phyloP scores from a whole-genome alignment of 30 jellyfish, hydroid and myxozoan genomes.

The Aurelia sp. region DNA sequence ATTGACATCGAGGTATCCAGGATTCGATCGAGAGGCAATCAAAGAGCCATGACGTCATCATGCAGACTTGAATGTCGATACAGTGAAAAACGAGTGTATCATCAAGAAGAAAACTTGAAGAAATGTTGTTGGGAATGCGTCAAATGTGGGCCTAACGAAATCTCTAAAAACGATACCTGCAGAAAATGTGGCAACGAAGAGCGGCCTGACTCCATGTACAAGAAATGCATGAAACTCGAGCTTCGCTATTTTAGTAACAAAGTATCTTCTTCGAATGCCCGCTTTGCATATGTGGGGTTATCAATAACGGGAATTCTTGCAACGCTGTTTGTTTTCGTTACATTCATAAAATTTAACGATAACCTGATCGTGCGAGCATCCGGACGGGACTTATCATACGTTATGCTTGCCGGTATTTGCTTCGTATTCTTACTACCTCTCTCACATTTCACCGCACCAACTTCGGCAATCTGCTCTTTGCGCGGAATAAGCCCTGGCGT shows the following conservation, averaged over 20 bases:
- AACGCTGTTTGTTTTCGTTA: conserved; percentile 25
- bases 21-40: conserved; percentile 9
- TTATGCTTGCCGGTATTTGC: conserved; percentile 75
- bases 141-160: conserved; percentile 59
- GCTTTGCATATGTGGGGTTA: conserved; percentile 36
- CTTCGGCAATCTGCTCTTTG: conserved; percentile 52
- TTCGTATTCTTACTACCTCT: conserved; percentile 53
- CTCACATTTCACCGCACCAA: conserved; percentile 39
- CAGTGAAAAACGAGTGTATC: conserved; percentile 41
- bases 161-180: conserved; percentile 72
- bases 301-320: conserved; percentile 55
- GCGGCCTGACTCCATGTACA: conserved; percentile 36
- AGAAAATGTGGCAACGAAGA: conserved; percentile 48
- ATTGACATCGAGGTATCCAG: background rate
- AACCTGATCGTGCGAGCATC: conserved; percentile 73
- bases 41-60: conserved; percentile 18
- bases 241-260: conserved; percentile 29
- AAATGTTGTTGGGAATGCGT: conserved; percentile 89
- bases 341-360: conserved; percentile 49
- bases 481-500: conserved; percentile 78
- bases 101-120: conserved; percentile 12
- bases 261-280: background rate
- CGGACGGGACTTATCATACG: conserved; percentile 83
- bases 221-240: conserved; percentile 52
- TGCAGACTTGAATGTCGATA: conserved; percentile 71